phyloP scores from a whole-genome alignment of 2,113 vertebrate genomes.

The Rattus rattus region DNA sequence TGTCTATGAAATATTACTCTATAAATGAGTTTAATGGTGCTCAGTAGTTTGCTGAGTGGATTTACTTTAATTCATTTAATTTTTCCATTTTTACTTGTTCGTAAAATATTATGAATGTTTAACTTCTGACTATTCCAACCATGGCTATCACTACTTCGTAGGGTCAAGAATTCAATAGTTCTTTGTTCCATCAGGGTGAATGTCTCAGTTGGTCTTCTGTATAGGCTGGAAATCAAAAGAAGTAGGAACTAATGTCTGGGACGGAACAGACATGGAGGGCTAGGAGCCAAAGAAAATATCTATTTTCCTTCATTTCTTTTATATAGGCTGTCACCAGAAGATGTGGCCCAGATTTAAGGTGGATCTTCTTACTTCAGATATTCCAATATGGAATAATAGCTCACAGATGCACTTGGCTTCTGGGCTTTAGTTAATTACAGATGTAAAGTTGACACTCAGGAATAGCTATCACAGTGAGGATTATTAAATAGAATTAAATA shows the following conservation, averaged over 20 bases:
- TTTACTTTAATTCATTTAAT: neutral
- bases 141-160: neutral
- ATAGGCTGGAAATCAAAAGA: neutral
- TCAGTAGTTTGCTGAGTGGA: neutral
- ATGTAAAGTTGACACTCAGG: neutral
- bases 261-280: neutral
- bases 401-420: neutral
- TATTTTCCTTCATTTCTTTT: neutral
- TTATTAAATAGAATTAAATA: neutral
- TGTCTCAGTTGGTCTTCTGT: neutral
- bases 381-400: neutral
- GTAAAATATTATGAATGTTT: conserved; percentile 22
- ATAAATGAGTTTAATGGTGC: neutral
- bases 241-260: neutral
- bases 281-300: neutral
- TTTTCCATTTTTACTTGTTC: neutral
- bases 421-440: neutral
- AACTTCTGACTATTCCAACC: neutral
- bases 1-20: conserved; percentile 19
- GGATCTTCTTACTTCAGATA: neutral
- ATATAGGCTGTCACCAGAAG: neutral
- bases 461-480: neutral
- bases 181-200: neutral
- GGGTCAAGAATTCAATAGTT: neutral
- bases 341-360: neutral